Percentiles rank a stretch among this genome's conserved stretches.
Conservation (phyloP, 2,888 invertebrate genomes). For the Orthosia cruda region DNA sequence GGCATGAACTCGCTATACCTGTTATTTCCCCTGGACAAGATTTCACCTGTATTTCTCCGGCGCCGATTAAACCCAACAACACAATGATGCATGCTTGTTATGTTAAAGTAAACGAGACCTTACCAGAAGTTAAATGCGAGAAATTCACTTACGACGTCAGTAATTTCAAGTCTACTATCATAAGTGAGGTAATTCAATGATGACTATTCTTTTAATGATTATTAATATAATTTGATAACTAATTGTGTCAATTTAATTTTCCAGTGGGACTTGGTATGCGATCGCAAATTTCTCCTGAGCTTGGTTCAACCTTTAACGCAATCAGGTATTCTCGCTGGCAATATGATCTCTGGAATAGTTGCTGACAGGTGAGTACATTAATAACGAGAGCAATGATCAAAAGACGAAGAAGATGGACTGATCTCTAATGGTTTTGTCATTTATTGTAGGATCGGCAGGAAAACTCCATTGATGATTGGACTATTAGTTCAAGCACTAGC, state of each 20-base stretch:
- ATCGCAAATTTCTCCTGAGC: neutral
- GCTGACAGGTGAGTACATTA: neutral
- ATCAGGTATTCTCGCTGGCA: neutral
- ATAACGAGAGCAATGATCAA: neutral
- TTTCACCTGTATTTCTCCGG: neutral
- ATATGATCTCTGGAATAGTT: neutral
- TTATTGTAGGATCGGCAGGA: constrained; percentile 5
- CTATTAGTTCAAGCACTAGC: constrained; percentile 1
- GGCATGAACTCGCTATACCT: neutral
- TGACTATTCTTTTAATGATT: neutral
- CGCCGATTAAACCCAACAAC: neutral
- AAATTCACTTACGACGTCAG: neutral
- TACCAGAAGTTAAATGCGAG: neutral
- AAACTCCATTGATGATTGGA: constrained; percentile 3
- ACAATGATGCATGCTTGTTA: neutral
- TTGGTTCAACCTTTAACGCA: constrained; percentile 4
- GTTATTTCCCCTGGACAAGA: neutral
- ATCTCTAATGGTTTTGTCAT: neutral
- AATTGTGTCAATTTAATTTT: neutral
- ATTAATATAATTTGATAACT: neutral
- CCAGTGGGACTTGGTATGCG: constrained; percentile 3
- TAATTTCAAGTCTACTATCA: neutral
- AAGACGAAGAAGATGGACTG: neutral
- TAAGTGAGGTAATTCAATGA: neutral
- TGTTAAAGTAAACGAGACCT: neutral